Evolutionary conservation across 2,888 invertebrate genomes (phyloP), one percentile per base, ranked within the genome.

Genomic region (Agapetus fuscipes): DNA sequence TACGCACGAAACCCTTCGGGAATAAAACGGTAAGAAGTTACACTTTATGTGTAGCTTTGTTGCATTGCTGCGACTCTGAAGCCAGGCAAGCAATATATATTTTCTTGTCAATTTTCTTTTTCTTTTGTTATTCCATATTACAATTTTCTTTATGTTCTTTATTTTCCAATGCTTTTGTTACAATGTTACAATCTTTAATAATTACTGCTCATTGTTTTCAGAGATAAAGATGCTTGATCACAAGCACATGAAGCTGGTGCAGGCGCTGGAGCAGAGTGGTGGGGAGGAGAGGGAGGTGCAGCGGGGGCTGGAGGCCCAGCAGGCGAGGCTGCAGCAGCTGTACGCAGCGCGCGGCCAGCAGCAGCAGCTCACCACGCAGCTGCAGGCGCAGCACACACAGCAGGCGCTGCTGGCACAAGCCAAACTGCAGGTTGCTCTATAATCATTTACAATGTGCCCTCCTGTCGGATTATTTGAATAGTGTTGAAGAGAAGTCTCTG

Each of bases 201-300:
- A 20, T 6, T 20, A 9, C 4, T 6, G 20, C 16, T 30, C 14
- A 25, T 17, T 2, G 11, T 35, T 3, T 30, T 11, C 34, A 69
- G 68, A 71, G 49, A 65, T 66, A 30, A 66, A 68, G 53, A 66
- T 88, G 37, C 74, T 86, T 58, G 80, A 82, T 30, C 82, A 87
- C 51, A 87, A 85, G 53, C 78, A 78, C 34, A 60, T 81, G 50
- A 80, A 80, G 52, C 66, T 83, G 17, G 78, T 79, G 45, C 71
- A 72, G 39, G 78, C 82, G 31, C 59, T 80, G 3, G 78, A 79
- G 13, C 60, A 64, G 7, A 69, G 78, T 10, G 55, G 59, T 16
- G 66, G 61, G 17, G 75, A 76, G 49, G 72, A 76, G 10, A 63
- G 58, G 2, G 71, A 70, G 26, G 70, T 82, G 2, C 64, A 69